Conservation (phyloP, 2,797 vertebrate species). For the Lutjanus campechanus region DNA sequence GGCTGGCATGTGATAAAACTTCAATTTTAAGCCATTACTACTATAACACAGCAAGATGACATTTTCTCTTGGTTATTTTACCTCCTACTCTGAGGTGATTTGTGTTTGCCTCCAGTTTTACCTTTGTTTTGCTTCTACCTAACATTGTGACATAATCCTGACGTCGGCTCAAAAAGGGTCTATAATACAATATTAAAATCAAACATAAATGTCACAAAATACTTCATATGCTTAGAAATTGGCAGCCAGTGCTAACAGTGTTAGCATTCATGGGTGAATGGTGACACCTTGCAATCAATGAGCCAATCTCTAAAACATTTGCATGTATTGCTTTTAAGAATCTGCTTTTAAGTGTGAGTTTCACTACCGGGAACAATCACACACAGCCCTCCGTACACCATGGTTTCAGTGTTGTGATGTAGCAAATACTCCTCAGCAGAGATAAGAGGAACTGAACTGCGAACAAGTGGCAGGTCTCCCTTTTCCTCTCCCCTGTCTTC, state of each 20-base stretch:
- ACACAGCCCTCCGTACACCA: neutral
- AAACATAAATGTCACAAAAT: neutral
- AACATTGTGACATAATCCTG: too few relatives aligned
- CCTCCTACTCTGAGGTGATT: too few relatives aligned
- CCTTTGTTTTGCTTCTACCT: too few relatives aligned
- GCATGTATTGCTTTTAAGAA: neutral
- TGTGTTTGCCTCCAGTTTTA: too few relatives aligned
- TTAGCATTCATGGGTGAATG: neutral
- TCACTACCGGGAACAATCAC: neutral
- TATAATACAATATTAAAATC: too few relatives aligned
- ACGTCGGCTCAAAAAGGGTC: too few relatives aligned
- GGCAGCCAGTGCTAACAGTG: neutral
- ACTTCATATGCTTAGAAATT: too few relatives aligned
- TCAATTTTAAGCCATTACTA: too few relatives aligned
- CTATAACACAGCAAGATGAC: too few relatives aligned
- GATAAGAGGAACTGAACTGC: constrained; percentile 24
- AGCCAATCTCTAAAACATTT: neutral
- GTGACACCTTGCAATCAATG: neutral
- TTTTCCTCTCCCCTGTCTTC: constrained; percentile 25
- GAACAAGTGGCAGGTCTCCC: constrained; percentile 17
- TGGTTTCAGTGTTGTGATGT: constrained; percentile 9
- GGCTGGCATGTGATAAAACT: too few relatives aligned
- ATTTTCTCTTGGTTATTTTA: too few relatives aligned
- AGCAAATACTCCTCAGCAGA: constrained; percentile 5
- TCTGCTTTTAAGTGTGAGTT: neutral